Evolutionary conservation across 2,113 vertebrate genomes (phyloP).

Genomic region (Struthidea cinerea): DNA sequence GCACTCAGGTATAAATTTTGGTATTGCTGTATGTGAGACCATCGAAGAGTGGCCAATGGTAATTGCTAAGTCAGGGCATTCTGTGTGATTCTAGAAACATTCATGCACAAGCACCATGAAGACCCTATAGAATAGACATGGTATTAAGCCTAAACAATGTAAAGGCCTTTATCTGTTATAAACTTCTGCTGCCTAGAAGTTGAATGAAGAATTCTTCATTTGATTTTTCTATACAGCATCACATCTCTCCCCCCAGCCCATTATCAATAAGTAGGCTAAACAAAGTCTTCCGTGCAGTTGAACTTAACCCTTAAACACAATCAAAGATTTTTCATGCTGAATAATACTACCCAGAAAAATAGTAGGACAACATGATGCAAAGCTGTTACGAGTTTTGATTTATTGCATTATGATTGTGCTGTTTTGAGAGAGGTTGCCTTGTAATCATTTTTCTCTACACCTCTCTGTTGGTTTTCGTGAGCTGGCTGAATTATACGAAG

Average conservation of each 20-base stretch:
- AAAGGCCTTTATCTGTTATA: neutral
- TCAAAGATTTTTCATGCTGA: neutral
- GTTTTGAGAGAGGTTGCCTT: neutral
- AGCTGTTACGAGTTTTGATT: neutral
- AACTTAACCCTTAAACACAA: neutral
- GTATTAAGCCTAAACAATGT: neutral
- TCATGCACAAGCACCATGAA: neutral
- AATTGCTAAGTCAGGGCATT: neutral
- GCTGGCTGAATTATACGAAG: neutral
- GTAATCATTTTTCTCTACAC: neutral
- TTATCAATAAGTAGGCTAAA: neutral
- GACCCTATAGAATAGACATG: neutral
- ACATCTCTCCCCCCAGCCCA: neutral
- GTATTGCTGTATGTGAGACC: neutral
- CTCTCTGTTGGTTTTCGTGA: neutral
- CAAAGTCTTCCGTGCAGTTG: neutral
- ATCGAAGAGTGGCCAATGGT: neutral
- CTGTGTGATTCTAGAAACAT: neutral
- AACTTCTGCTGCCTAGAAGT: neutral
- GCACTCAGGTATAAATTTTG: no score
- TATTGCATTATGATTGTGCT: neutral
- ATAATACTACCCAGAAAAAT: neutral
- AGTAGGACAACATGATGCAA: neutral
- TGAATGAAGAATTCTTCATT: neutral
- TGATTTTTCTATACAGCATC: neutral